Evolutionary conservation across 2,797 vertebrate species (phyloP), one percentile per base, ranked within the genome.

Genomic region (Gobionotothen gibberifrons): DNA sequence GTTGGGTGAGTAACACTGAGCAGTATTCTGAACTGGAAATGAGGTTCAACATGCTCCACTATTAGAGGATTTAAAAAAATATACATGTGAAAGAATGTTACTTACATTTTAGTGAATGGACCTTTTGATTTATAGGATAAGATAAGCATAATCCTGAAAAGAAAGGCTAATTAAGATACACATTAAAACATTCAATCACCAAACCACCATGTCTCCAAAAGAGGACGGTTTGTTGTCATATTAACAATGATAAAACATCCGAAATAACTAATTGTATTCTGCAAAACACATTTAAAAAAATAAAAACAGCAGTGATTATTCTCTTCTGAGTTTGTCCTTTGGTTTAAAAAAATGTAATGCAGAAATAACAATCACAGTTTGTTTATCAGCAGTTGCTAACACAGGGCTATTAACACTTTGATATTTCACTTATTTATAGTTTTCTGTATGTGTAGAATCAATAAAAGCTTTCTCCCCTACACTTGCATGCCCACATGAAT

Each of bases 1-100:
- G 36, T 22, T 36, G 59, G 61, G 14, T 74, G 74, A 78, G 54
- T 74, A 83, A 70, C 74, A 32, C 40, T 67, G 60, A 80, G 42
- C 69, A 47, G 47, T 52, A 49, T 58, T 65, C 8, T 3, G 71
- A 76, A 77, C 72, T 68, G 46, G 66, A 74, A 58, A 68, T 73
- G 48, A 64, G 53, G 22, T 71, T 71, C 8, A 36, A 57, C 9
- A 29, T 48, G 19, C 49, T 70, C 16, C 8, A 22, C 15, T 58
- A 9, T 58, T 17, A 7, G 3, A 67, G 17, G 51, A 68, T 71
- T 77, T 64, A 68, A 56, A 17, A 17, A 70, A 29, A 44, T 14
- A 51, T 48, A 49, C 12, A 1, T 49, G n/a, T 36, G 6, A 64
- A n/a, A 62, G 10, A 22, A 61, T 39, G 0, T 15, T 40, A 19